Evolutionary conservation across 2,113 vertebrate species (phyloP), one percentile per base, ranked within the genome.

Genomic region (Maylandia zebra): DNA sequence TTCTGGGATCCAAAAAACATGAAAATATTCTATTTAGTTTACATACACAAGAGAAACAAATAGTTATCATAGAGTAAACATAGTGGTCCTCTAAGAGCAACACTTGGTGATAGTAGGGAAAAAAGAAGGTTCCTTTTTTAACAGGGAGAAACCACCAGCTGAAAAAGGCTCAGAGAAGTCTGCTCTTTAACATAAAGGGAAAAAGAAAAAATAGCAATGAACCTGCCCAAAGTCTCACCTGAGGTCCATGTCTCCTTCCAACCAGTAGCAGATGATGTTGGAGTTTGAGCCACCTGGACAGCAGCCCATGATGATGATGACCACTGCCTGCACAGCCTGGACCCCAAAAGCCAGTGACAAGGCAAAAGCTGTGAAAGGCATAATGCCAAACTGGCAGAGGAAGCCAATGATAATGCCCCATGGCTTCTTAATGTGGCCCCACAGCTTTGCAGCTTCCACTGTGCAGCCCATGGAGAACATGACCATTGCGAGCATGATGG

Each of bases 391-490:
- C 96, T 99, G 99, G 87, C 98, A 99, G 88, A 99, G 96, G 93
- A 99, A 98, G 8, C 99, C 98, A 7, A 99, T 96, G 14, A 93
- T 36, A 85, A 99, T 98, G 79, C 98, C 99, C 98, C 99, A 99
- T 0, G 98, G 99, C 27, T 86, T 95, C 92, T 59, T 97, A 82
- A 99, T 22, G 91, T 99, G 98, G 3, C 80, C 79, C 93, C 94
- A 96, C 64, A 99, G 97, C 86, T 98, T 98, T 1, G 64, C 5
- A 53, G 95, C 3, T 2, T 99, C 97, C 90, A 99, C 98, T 1
- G 97, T 99, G 96, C 99, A 99, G 81, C 99, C 99, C 98, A 99
- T 98, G 91, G 98, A 93, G 91, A 99, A 99, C 99, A 99, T 99
- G 84, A 99, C 98, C 93, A 99, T 17, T 1, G 98, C 98, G 82